These are phyloP conservation scores for Anastatus disparis DNA, from an alignment of 1,140 invertebrate species.

Conservation along the genomic window DNA sequence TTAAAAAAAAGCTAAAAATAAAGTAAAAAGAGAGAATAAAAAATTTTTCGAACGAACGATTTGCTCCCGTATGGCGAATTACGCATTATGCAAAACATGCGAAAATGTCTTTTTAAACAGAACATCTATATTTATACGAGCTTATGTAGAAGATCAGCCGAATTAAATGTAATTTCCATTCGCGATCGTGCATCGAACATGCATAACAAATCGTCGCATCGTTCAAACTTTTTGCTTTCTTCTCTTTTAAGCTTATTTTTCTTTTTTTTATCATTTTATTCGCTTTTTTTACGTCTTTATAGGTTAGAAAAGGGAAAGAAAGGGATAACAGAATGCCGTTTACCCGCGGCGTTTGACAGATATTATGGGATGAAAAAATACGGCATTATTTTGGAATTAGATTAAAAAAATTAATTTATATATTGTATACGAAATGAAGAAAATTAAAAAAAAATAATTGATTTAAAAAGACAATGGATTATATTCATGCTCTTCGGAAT, in stretches of 20 bases:
- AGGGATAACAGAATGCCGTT: no score
- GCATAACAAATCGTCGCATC: slow-evolving; percentile 61
- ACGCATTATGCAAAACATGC: slow-evolving; percentile 65
- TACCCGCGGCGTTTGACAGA: background rate
- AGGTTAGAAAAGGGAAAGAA: background rate
- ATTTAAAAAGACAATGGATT: no score
- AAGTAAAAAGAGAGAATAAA: background rate
- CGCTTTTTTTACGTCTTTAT: background rate
- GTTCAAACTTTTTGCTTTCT: background rate
- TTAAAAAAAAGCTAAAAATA: background rate
- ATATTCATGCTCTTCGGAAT: no score
- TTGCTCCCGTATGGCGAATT: slow-evolving; percentile 43
- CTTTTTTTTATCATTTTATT: no score
- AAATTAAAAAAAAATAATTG: no score
- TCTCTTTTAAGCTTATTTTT: no score
- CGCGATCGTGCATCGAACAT: slow-evolving; percentile 53
- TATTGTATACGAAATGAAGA: no score
- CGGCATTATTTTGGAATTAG: no score
- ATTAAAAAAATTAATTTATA: no score
- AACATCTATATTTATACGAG: slow-evolving; percentile 62
- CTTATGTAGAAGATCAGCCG: slow-evolving; percentile 42
- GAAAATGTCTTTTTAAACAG: slow-evolving; percentile 65
- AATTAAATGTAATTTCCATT: slow-evolving; percentile 65
- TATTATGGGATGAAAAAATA: background rate
- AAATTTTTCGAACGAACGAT: slow-evolving; percentile 12